Base-by-base conservation (phyloP, 2,113 vertebrate species). In the Xiphophorus maculatus region DNA sequence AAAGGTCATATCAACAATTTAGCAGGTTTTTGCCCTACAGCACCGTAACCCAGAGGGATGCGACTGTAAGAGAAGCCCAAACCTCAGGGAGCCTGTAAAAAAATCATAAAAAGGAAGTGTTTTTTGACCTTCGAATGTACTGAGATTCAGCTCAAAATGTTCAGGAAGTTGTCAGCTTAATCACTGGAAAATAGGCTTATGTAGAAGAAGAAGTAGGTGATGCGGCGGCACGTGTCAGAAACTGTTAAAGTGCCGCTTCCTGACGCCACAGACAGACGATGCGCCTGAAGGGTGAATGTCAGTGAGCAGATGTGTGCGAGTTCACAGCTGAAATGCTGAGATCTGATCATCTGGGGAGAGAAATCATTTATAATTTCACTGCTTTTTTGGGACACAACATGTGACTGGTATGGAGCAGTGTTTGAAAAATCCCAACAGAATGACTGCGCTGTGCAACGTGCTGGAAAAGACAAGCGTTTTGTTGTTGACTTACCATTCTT, bases 1-100 rank as follows among this genome's bases (percentile, higher is more conserved):
- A 92, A 91, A 93, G 89, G 90, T 92, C 90, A 92, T 77, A 81
- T 88, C 77, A 90, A 87, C 82, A 83, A 71, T 85, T 89, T 77
- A 82, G 75, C 69, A 42, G 73, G 69, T 77, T 81, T 58, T 70
- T 32, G 81, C 79, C 81, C 84, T 82, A 81, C 63, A 75, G 84
- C 79, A 1, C 51, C 35, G 63, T 63, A 28, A 74, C 86, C 84
- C 88, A 11, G 2, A 83, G 82, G 87, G 80, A 89, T 73, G 33
- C 0, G 58, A 63, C 76, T 67, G 69, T 67, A 76, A 89, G 74
- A 44, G 32, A 54, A 74, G 73, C 77, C 77, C 44, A 35, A 65
- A 73, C 65, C 35, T 17, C 9, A 72, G 70, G 76, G 58, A 81
- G 51, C 68, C 71, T 83, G 67, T 48, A 66, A 0, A 11, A 32